Evolutionary conservation across 1,140 invertebrate species (phyloP).

Genomic region (Drosophila nannoptera): DNA sequence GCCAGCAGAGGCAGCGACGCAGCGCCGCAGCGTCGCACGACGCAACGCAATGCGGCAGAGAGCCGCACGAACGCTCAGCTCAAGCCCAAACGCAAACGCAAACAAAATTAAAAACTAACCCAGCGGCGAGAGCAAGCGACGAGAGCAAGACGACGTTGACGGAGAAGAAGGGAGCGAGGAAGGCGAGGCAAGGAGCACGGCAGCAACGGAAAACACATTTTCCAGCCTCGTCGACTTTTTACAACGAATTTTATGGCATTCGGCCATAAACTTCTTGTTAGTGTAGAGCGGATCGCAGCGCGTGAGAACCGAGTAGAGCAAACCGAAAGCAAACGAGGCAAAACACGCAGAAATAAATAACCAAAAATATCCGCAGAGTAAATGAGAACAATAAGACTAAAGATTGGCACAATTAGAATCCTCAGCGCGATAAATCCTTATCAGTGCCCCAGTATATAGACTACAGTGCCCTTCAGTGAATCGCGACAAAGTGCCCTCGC

Average conservation of each 20-base stretch:
- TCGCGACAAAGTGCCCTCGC: conserved; percentile 10
- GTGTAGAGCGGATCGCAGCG: conserved; percentile 77
- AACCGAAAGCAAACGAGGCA: conserved; percentile 31
- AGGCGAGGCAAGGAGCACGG: conserved; percentile 12
- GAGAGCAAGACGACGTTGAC: conserved; percentile 19
- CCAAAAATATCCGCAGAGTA: conserved; percentile 23
- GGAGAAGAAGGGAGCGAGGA: conserved; percentile 6
- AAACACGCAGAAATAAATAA: conserved; percentile 13
- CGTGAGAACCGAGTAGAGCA: conserved; percentile 54
- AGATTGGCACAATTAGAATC: conserved; percentile 36
- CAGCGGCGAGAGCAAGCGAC: conserved; percentile 26
- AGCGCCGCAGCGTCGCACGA: conserved; percentile 18
- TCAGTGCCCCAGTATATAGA: not conserved
- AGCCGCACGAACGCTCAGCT: conserved; percentile 20
- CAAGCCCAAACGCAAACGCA: conserved; percentile 19
- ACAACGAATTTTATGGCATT: conserved; percentile 79
- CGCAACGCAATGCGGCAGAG: conserved; percentile 2
- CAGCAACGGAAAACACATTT: conserved; percentile 73
- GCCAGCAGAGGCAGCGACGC: conserved; percentile 41
- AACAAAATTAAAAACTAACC: conserved; percentile 41
- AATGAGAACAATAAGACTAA: conserved; percentile 42
- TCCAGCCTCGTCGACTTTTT: conserved; percentile 78
- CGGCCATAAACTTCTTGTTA: conserved; percentile 79
- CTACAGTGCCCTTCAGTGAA: conserved; percentile 3
- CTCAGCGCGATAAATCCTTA: not conserved